Conservation (phyloP, 1,140 invertebrate genomes). For the Homalodisca vitripennis region DNA sequence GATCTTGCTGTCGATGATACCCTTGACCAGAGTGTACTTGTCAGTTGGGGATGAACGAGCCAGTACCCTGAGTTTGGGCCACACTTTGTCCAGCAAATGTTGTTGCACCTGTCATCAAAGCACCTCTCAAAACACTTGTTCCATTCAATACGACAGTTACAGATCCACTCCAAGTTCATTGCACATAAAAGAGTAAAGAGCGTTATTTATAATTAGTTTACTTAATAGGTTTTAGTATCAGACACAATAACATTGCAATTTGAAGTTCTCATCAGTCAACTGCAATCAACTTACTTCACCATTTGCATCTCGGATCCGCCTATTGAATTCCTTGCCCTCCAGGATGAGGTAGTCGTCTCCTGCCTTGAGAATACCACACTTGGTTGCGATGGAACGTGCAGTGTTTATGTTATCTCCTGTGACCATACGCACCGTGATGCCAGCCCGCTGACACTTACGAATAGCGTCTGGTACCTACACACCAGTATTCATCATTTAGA, state of each 20-base stretch:
- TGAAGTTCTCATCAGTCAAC: no score
- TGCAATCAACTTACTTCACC: conserved; percentile 69
- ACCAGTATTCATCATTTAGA: no score
- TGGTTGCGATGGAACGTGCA: conserved; percentile 93
- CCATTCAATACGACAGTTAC: no score
- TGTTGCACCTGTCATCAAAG: conserved; percentile 74
- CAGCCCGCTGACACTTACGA: conserved; percentile 91
- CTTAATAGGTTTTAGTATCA: no score
- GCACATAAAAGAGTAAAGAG: no score
- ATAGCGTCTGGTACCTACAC: conserved; percentile 87
- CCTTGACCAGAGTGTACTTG: conserved; percentile 98
- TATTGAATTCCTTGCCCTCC: conserved; percentile 98
- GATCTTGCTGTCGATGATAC: conserved; percentile 96
- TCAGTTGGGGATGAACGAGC: conserved; percentile 98
- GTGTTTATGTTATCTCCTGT: conserved; percentile 99
- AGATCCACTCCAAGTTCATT: no score
- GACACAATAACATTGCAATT: no score
- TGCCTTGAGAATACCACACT: conserved; percentile 96
- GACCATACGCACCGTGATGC: conserved; percentile 99
- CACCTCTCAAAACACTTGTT: no score
- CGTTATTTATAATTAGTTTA: no score
- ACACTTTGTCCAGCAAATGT: conserved; percentile 93
- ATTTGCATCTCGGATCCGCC: conserved; percentile 80
- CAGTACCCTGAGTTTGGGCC: conserved; percentile 94
- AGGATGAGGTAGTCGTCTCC: conserved; percentile 94